Base-by-base conservation (phyloP, 2,797 vertebrate genomes). In the Eidolon dupreanum region DNA sequence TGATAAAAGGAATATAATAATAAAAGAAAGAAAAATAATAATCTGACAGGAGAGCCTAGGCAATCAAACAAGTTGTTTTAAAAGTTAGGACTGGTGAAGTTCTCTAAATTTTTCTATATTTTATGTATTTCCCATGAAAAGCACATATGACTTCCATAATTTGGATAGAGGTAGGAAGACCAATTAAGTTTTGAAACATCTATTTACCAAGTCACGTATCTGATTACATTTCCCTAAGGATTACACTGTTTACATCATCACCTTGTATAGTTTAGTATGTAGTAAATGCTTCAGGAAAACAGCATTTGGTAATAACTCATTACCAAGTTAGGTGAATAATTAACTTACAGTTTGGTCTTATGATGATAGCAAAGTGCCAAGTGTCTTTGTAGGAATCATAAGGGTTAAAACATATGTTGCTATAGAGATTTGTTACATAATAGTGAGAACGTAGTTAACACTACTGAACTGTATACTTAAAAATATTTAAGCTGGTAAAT, bases 111-210 rank as follows among this genome's bases (percentile, higher is more conserved):
- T 83, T 83, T 61, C n/a, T 82, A 10, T 53, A 86, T 49, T 70
- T 82, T 77, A 87, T 75, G 36, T 88, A 19, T 71, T 88, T 92
- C 38, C 70, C 73, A 78, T 55, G 73, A 92, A 96, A 96, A 88
- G 17, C 3, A 66, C 1, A 1, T 31, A 75, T 38, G 49, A 73
- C 63, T 91, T 78, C 77, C 2, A 65, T 36, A 79, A 85, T 85
- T 79, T 53, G 36, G 43, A 57, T 82, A 93, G 68, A 24, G 12
- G 33, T 26, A 84, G 11, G 73, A 91, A 66, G 28, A 94, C 19
- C 46, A 57, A 41, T 13, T 65, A 73, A 88, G 8, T 65, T 94
- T 24, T 91, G 28, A 73, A 78, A 84, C 73, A 41, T 74, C 31
- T 84, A 49, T 7, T 86, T 63, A 89, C 38, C 11, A 75, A 68